Base-by-base conservation (phyloP, 2,113 vertebrate genomes). In the Ploceus nigricollis region DNA sequence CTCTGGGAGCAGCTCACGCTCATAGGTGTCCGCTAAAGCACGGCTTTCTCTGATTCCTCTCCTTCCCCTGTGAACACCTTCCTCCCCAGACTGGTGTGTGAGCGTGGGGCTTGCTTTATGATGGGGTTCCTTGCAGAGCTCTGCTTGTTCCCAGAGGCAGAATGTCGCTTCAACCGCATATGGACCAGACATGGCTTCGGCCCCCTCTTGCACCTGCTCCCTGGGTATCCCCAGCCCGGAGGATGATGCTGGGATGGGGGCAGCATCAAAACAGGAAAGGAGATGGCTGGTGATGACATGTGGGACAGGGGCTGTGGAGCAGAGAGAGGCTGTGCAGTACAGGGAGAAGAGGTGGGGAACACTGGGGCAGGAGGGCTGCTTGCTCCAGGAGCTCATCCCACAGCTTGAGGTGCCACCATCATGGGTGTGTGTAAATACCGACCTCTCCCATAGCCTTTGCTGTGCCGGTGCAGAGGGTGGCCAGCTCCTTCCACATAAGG, bases 401-500 rank as follows among this genome's bases (percentile, higher is more conserved):
- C 45, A 40, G 50, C 24, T 40, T 1, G 3, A 63, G 11, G 20
- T 64, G 61, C 39, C 87, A 48, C 47, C 64, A 40, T 58, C 13
- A 15, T 1, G 27, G 19, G 4, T 4, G 9, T n/a, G 11, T 13
- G 4, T 45, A 70, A 44, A 71, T 6, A 47, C 20, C 61, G 47
- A 5, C 30, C 6, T 65, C 19, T 66, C 56, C 31, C 1, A 0
- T 22, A 44, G 60, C 14, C 42, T 73, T 65, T 1, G 5, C 54
- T 0, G 1, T 4, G 4, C 30, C 0, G 0, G 7, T 54, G 63
- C 27, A 14, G 30, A 72, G 15, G 40, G 16, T 35, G 27, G 21
- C 44, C 18, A 53, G 20, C 25, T 86, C 35, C 47, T 72, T 33
- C 18, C 33, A 11, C 1, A 6, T 1, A 2, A 45, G 21, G 42